These are phyloP conservation scores for Antedon mediterranea DNA, from an alignment of 53 echinoderm and acorn worm species.

Conservation along the genomic window DNA sequence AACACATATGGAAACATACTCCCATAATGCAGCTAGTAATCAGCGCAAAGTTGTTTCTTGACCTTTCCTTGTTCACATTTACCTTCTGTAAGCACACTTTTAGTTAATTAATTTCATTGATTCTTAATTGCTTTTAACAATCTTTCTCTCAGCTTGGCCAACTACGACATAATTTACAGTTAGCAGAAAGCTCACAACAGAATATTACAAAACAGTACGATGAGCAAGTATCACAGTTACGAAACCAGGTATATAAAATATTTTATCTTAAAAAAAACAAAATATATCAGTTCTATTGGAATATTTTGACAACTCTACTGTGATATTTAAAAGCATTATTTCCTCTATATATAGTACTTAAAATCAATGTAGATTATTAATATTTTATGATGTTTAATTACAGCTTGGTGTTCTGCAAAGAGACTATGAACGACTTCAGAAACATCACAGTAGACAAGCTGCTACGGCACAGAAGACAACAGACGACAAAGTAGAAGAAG, in stretches of 20 bases:
- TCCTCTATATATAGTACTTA: too few relatives aligned
- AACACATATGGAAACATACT: too few relatives aligned
- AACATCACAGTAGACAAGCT: slow-evolving; percentile 54
- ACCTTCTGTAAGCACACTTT: too few relatives aligned
- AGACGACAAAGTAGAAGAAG: slow-evolving; percentile 15
- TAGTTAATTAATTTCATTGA: too few relatives aligned
- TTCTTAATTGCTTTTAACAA: not conserved
- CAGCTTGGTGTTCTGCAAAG: slow-evolving; percentile 50
- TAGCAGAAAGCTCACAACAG: slow-evolving; percentile 41
- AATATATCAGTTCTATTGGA: too few relatives aligned
- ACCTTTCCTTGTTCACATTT: not conserved
- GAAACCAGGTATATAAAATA: too few relatives aligned
- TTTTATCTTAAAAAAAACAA: too few relatives aligned
- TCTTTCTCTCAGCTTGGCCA: slow-evolving; percentile 26
- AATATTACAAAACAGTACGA: slow-evolving; percentile 65
- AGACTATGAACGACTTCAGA: slow-evolving; percentile 67
- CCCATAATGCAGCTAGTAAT: too few relatives aligned
- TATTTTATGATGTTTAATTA: not conserved
- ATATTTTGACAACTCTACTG: too few relatives aligned
- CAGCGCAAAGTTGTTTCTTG: too few relatives aligned
- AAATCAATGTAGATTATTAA: not conserved
- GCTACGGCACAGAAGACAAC: slow-evolving; percentile 26
- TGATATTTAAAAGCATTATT: too few relatives aligned
- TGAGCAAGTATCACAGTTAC: slow-evolving; percentile 53
- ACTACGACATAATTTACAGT: slow-evolving; percentile 43